Evolutionary conservation across 2,888 invertebrate genomes (phyloP), one percentile per base, ranked within the genome.

Genomic region (Melikaiella ostensackeni): DNA sequence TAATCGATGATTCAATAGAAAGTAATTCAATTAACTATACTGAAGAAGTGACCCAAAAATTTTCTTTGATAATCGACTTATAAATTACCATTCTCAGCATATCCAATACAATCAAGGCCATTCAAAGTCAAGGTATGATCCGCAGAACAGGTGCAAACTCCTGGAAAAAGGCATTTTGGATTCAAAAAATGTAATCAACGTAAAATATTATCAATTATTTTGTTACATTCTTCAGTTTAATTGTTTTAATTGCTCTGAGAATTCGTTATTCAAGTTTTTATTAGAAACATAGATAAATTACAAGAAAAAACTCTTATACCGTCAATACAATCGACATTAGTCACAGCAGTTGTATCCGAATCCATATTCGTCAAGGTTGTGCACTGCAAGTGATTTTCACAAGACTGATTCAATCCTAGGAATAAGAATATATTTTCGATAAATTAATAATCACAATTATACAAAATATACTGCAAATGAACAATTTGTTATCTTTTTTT

Each of bases 251-350:
- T n/a, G n/a, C n/a, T n/a, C n/a, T n/a, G n/a, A n/a, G n/a, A n/a
- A n/a, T n/a, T n/a, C n/a, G n/a, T n/a, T n/a, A n/a, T n/a, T n/a
- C n/a, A n/a, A n/a, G n/a, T n/a, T n/a, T n/a, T n/a, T n/a, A n/a
- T n/a, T n/a, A 38, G 38, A 9, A 11, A 38, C 2, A 38, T 13
- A 38, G 38, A 38, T 38, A 38, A 13, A 38, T 21, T 9, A 59
- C 19, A 16, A 63, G 2, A 19, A 63, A 13, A 38, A 66, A 76
- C 42, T 46, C 64, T n/a, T 81, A 38, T 38, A 89, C 90, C 88
- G 38, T 83, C 63, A 8, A 85, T 66, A 79, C 90, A 90, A 55
- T 89, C 87, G 8, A 90, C 87, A 81, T 87, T 88, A 64, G 85
- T 87, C n/a, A 87, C 83, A 75, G 85, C 85, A 19, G 81, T 82